Evolutionary conservation across 2,797 vertebrate genomes (phyloP).

Genomic region (Ibycter americanus): DNA sequence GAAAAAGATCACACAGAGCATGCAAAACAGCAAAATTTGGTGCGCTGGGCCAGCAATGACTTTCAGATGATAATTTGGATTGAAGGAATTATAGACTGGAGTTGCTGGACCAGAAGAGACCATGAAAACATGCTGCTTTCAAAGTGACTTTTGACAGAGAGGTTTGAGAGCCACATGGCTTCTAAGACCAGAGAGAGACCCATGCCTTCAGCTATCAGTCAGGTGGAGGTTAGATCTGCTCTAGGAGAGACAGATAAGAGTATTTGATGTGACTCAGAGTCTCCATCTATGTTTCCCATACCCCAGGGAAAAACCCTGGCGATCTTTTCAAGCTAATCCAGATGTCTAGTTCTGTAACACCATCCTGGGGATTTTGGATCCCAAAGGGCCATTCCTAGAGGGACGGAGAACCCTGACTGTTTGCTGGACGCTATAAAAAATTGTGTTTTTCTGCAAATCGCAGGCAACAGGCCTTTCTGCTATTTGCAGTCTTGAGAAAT

Average conservation of each 20-base stretch:
- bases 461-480: not conserved
- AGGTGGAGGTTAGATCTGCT: not conserved
- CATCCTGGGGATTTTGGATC: not conserved
- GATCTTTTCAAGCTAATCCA: not conserved
- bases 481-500: not conserved
- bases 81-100: not conserved
- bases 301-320: not conserved
- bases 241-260: not conserved
- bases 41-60: not conserved
- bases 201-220: not conserved
- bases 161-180: not conserved
- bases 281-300: not conserved
- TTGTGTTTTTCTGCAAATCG: not conserved
- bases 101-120: not conserved
- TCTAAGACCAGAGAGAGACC: not conserved
- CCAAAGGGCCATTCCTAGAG: not conserved
- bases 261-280: not conserved
- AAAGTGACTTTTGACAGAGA: not conserved
- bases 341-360: not conserved
- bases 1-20: conserved; percentile 15
- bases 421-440: not conserved
- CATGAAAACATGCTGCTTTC: not conserved
- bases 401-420: not conserved
- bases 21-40: not conserved
- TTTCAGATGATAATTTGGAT: not conserved